Base-by-base conservation (phyloP, 2,888 invertebrate genomes). In the Boloria selene region DNA sequence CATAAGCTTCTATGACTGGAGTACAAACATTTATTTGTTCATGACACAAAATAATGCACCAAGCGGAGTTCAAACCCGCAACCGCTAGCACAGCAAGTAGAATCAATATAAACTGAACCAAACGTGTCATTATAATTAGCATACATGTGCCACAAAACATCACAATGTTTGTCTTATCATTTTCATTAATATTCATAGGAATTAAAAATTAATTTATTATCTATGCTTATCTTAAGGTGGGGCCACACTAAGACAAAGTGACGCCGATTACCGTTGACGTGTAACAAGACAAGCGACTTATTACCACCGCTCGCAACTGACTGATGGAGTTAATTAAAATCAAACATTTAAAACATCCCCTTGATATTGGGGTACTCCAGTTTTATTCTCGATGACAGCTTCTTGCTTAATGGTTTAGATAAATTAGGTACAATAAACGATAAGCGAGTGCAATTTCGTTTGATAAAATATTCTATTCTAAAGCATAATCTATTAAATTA, bases 241-340 rank as follows among this genome's bases (percentile, higher is more conserved):
- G 68, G 61, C n/a, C 67, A 77, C 77, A 79, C 74, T 49, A 73
- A 81, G 84, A 87, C 84, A 84, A 87, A 89, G 80, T 76, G 82
- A 62, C 74, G 65, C 66, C 85, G 81, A 88, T 90, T 88, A 88
- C 74, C 78, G 73, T 67, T 82, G 87, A 88, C 87, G 81, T 72
- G 74, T 77, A 75, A 87, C 88, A 87, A 69, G 86, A 84, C 81
- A 74, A 74, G 76, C 73, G 71, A 79, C 79, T 83, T 65, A 68
- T 68, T 61, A 65, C 79, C 75, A 70, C 71, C 65, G 75, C 74
- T 74, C 73, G 73, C 69, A 63, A 65, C 69, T 67, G 65, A 74
- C 74, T 77, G 78, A 83, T 78, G 72, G 65, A 78, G 84, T 82
- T 89, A 87, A 90, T 90, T 90, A 89, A 89, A 88, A 87, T 85